Percentiles rank a stretch among this genome's conserved stretches.
Conservation (phyloP, 2,888 invertebrate genomes). For the Apodemia zela region DNA sequence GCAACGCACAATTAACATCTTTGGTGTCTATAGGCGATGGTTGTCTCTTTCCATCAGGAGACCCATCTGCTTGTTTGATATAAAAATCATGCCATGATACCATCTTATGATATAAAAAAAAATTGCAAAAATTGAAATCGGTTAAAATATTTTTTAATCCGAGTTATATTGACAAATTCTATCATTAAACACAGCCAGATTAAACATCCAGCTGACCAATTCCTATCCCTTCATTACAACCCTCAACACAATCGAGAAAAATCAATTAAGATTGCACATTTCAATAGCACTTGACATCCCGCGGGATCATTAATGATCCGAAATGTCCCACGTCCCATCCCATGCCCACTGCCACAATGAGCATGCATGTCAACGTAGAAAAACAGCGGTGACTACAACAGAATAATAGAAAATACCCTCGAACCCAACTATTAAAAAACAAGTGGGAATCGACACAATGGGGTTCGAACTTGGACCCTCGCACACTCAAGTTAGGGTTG, state of each 20-base stretch:
- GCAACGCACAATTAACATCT: too few relatives aligned
- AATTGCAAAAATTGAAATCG: too few relatives aligned
- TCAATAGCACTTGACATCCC: constrained; percentile 50
- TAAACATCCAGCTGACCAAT: neutral
- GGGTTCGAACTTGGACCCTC: constrained; percentile 64
- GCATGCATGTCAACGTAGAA: constrained; percentile 69
- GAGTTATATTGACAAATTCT: neutral
- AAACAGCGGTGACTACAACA: constrained; percentile 61
- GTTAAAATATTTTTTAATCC: neutral
- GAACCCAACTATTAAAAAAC: constrained; percentile 58
- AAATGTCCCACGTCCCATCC: constrained; percentile 43
- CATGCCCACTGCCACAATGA: constrained; percentile 35
- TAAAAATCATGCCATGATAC: too few relatives aligned
- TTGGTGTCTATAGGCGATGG: too few relatives aligned
- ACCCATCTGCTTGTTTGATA: too few relatives aligned
- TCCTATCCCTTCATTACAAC: neutral
- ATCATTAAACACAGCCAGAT: neutral
- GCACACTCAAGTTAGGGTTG: constrained; percentile 62
- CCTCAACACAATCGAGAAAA: constrained; percentile 19
- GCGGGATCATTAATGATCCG: constrained; percentile 55
- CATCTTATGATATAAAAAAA: too few relatives aligned
- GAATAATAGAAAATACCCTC: constrained; percentile 76
- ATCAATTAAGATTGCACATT: constrained; percentile 26
- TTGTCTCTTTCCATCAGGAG: too few relatives aligned
- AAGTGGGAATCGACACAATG: constrained; percentile 69